Evolutionary conservation across 1,140 invertebrate genomes (phyloP), one percentile per base, ranked within the genome.

Genomic region (Calephelis nemesis): DNA sequence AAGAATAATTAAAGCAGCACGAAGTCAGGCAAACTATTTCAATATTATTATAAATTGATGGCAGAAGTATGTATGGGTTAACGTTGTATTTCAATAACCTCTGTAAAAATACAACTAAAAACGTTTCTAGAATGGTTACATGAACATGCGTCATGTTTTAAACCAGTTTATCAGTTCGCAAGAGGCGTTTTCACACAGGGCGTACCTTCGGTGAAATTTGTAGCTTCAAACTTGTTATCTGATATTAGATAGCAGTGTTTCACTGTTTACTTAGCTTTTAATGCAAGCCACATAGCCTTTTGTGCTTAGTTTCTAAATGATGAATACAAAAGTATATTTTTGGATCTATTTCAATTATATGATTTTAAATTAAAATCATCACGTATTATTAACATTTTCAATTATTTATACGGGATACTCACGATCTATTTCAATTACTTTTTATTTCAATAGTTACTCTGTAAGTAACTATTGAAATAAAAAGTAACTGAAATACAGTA

Each of bases 111-210:
- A 52, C 7, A 8, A 52, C 13, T 54, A 19, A 30, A 54, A 54
- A 30, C 52, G 39, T 58, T 58, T 58, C 9, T 11, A 58, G 9
- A 39, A 58, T 11, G 11, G 54, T 58, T 39, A 39, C 30, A 58
- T 12, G 54, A 30, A 58, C 5, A 58, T 58, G 54, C 54, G 15
- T 58, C 54, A 58, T 58, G 54, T 58, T 58, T 7, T 30, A 58
- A 58, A 15, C 9, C 67, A 54, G 49, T 45, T 71, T 71, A 71
- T 71, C 70, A 62, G 65, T 50, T 49, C 63, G 45, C 65, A 47
- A 67, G 70, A 65, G 70, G 70, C 70, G 65, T 71, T 71, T 71
- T 71, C 65, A 64, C 70, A 71, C 70, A 62, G 58, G 54, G 9
- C 54, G 54, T 58, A 58, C 39, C 49, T 52, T 50, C 45, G 13